phyloP scores from a whole-genome alignment of 2,888 invertebrate species.

The Beris chalybata region DNA sequence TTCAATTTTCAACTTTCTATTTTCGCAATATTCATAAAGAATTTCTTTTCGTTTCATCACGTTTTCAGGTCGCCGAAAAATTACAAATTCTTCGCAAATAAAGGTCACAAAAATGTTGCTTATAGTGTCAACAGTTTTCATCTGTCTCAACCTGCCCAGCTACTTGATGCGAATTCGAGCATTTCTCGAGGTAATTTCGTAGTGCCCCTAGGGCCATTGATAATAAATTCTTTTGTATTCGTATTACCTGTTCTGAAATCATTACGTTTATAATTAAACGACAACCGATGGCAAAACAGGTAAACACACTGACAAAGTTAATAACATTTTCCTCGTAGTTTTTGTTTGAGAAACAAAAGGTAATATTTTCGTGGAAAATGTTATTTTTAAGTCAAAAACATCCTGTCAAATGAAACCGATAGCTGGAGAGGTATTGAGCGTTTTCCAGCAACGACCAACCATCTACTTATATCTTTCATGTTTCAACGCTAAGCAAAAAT shows the following conservation, averaged over 20 bases:
- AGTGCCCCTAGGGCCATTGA: neutral
- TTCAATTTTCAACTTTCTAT: neutral
- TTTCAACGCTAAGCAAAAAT: too few relatives aligned
- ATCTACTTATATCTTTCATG: too few relatives aligned
- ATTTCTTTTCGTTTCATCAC: neutral
- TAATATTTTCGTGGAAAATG: too few relatives aligned
- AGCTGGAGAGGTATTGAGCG: too few relatives aligned
- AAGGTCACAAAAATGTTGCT: slow-evolving; percentile 82
- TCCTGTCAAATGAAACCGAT: too few relatives aligned
- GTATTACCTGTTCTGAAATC: neutral
- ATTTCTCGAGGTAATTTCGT: slow-evolving; percentile 60
- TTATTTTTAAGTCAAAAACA: too few relatives aligned
- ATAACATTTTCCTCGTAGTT: too few relatives aligned
- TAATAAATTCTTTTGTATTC: neutral
- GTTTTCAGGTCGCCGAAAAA: slow-evolving; percentile 50
- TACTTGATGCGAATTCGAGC: slow-evolving; percentile 70
- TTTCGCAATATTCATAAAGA: neutral
- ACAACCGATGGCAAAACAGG: too few relatives aligned
- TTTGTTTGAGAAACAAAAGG: too few relatives aligned
- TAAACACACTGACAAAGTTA: too few relatives aligned
- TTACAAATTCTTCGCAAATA: slow-evolving; percentile 61
- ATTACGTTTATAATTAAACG: neutral
- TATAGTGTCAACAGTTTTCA: slow-evolving; percentile 77
- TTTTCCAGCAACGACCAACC: too few relatives aligned
- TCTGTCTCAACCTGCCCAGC: slow-evolving; percentile 75